Evolutionary conservation across 2,888 invertebrate genomes (phyloP), one percentile per base, ranked within the genome.

Genomic region (Tenthredo mesomela): DNA sequence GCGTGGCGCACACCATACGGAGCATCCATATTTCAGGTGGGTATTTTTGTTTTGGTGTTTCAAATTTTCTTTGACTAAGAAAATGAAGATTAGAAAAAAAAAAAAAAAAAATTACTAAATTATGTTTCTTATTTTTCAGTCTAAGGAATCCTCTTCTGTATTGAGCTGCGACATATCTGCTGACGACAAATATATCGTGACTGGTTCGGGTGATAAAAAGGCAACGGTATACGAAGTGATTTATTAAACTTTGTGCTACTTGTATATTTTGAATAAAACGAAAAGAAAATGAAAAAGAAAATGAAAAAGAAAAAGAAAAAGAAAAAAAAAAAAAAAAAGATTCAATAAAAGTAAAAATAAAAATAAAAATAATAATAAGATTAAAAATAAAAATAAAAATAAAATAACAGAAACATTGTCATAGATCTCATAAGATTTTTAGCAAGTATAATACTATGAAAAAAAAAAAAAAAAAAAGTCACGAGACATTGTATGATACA

Each of bases 1-100:
- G 98, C 98, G 61, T 99, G 99, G 99, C 95, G 99, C 91, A 98
- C 99, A 91, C 99, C 99, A 0, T 99, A 99, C 93, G 99, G 99
- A 88, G 98, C 99, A 89, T 98, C 98, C 91, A 98, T 99, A 95
- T 99, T 99, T 95, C 98, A 99, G 97, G 98, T 98, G 92, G 91
- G 90, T 84, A 85, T 71, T 37, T 37, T 71, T 21, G 67, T 84
- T 47, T n/a, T 84, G 9, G 43, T 54, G 25, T 82, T 82, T 43
- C 4, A 85, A 85, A 12, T 10, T 15, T 10, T 21, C 1, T 25
- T 77, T 84, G 25, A 82, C 12, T 50, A 7, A 33, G 4, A 33
- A 33, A 3, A 3, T 2, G 10, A 6, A 3, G n/a, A n/a, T n/a
- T n/a, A n/a, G n/a, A n/a, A n/a, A n/a, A n/a, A n/a, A n/a, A n/a